Conservation (phyloP, 1,140 invertebrate species). For the Drosophila mojavensis region DNA sequence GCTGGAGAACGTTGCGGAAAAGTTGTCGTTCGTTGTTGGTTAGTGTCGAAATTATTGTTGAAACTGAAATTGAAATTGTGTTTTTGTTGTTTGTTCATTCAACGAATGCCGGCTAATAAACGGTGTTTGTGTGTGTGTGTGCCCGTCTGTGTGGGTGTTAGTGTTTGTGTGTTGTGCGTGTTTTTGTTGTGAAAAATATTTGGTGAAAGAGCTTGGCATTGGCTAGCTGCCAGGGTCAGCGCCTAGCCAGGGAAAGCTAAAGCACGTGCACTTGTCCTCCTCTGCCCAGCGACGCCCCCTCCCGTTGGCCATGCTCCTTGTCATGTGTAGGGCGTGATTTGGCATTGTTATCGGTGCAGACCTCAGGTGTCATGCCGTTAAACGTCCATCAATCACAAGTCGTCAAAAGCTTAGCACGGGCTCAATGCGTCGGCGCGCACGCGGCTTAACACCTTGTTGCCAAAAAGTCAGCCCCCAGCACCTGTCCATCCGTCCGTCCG, state of each 20-base stretch:
- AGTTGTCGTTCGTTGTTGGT: slow-evolving; percentile 47
- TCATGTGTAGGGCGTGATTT: neutral
- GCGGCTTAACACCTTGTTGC: slow-evolving; percentile 19
- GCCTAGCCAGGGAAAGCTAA: neutral
- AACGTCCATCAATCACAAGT: slow-evolving; percentile 31
- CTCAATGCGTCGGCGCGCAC: slow-evolving; percentile 21
- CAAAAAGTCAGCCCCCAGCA: neutral
- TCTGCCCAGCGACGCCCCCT: neutral
- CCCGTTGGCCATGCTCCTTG: too few species aligned
- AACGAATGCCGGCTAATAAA: slow-evolving; percentile 22
- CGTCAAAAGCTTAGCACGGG: slow-evolving; percentile 14
- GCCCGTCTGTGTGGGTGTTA: neutral
- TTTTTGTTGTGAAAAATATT: slow-evolving; percentile 7
- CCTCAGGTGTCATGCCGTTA: slow-evolving; percentile 23
- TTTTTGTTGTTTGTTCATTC: slow-evolving; percentile 35
- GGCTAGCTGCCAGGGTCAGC: neutral
- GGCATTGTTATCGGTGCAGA: slow-evolving; percentile 29
- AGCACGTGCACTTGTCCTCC: slow-evolving; percentile 22
- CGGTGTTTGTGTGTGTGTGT: neutral
- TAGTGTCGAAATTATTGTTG: neutral
- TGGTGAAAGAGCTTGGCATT: slow-evolving; percentile 5
- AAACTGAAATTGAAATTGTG: slow-evolving; percentile 7
- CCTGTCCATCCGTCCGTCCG: neutral
- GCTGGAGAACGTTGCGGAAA: slow-evolving; percentile 80
- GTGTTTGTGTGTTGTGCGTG: slow-evolving; percentile 4